Evolutionary conservation across 2,888 invertebrate genomes (phyloP), one percentile per base, ranked within the genome.

Genomic region (Diarsia mendica): DNA sequence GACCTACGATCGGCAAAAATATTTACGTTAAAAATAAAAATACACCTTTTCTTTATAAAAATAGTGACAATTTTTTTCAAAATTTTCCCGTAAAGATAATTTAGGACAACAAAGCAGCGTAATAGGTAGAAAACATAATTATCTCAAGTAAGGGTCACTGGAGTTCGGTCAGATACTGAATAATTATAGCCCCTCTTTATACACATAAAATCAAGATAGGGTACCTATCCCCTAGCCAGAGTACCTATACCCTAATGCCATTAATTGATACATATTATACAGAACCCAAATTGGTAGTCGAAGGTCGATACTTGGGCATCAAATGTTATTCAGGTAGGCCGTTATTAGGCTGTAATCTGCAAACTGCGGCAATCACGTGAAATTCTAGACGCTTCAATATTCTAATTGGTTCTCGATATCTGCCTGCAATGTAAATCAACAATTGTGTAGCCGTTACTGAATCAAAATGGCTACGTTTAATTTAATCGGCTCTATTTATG

Each of bases 211-310:
- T 64, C 18, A 48, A 72, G 61, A 67, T 65, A 67, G 60, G 18
- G 28, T 33, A 46, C 15, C 33, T 66, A 46, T 64, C 67, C 49
- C 49, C 61, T 23, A 46, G 55, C n/a, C n/a, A n/a, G n/a, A n/a
- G n/a, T 55, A n/a, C n/a, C n/a, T n/a, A n/a, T n/a, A n/a, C 48
- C 39, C n/a, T 58, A 39, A 65, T 53, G 61, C 13, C 46, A 67
- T 81, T 66, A 85, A 85, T 85, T 82, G 60, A 70, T 61, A 80
- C 64, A 51, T 69, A 85, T 75, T 84, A 85, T 81, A 60, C 63
- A 44, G 61, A 33, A 64, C 67, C 82, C 69, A 64, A 81, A 85
- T 77, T 82, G 67, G 18, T 68, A 71, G 44, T 65, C 85, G 49
- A 81, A 70, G 60, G 69, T 53, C 82, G 51, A 75, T 33, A 58